These are phyloP conservation scores for Scolopax rusticola DNA, from an alignment of 2,797 vertebrate genomes.

Conservation along the genomic window DNA sequence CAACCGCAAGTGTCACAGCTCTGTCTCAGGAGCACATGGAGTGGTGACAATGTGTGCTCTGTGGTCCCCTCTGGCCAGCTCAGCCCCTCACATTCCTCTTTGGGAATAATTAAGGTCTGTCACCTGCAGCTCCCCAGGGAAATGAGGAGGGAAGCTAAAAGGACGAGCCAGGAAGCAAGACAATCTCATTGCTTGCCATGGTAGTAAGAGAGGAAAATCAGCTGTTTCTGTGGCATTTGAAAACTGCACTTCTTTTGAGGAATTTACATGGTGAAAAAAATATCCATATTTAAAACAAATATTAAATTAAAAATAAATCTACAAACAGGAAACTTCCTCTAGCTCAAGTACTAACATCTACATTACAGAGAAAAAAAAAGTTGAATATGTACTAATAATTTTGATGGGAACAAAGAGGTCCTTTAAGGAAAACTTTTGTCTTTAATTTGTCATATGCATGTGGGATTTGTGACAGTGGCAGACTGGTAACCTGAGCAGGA, in stretches of 20 bases:
- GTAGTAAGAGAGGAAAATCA: background rate
- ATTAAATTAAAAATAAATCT: too few species aligned
- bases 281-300: background rate
- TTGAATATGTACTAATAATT: background rate
- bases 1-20: background rate
- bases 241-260: background rate
- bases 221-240: background rate
- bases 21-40: background rate
- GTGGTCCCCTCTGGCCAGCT: background rate
- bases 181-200: background rate
- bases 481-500: background rate
- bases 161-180: background rate
- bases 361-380: background rate
- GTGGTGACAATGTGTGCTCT: background rate
- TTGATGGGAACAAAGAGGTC: background rate
- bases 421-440: background rate
- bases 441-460: background rate
- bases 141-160: background rate
- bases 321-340: background rate
- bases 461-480: background rate
- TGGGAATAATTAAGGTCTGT: background rate
- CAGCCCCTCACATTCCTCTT: background rate
- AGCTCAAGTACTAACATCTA: background rate
- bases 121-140: background rate
- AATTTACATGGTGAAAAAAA: background rate